Base-by-base conservation (phyloP, 1,140 invertebrate genomes). In the Heliconius himera region DNA sequence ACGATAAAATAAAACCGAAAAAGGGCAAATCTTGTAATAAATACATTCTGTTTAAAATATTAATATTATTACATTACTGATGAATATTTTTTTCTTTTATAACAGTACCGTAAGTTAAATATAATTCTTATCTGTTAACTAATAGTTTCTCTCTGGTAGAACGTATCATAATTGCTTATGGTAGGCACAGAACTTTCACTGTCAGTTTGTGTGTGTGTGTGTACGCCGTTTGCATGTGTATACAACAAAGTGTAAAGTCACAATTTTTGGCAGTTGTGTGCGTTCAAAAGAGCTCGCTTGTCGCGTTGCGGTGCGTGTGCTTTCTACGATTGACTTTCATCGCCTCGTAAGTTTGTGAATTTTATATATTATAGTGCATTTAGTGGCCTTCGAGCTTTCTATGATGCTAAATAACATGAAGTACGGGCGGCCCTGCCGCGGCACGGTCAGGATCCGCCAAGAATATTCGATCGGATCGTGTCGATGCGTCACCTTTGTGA, bases 401-500 rank as follows among this genome's bases (percentile, higher is more conserved):
- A 56, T 49, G 56, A 74, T 33, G n/a, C 33, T 74, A 77, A 33
- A 46, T 54, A 71, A 38, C 11, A 60, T 16, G 75, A 70, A 77
- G 26, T 22, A 77, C 9, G 38, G 71, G 73, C 66, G 8, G 73
- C 49, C 72, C 29, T 60, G 54, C 51, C 81, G 73, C 51, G 79
- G 75, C 82, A 85, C 74, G 72, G 78, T 78, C 71, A 83, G 80
- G 74, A 87, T 88, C 81, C 82, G 80, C 83, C 81, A 87, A 87
- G 87, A 91, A 88, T 90, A 92, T 90, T 92, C 88, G 89, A 91
- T 94, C 87, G 91, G 89, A 90, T 93, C 90, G 91, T 92, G 91
- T 92, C 91, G 93, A 93, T 94, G 93, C 93, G 93, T 94, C 93
- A 94, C 91, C 92, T 93, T 93, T 93, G 91, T 93, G 90, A 93